Conservation (phyloP, 2,888 invertebrate genomes). For the Masnerella sp. region DNA sequence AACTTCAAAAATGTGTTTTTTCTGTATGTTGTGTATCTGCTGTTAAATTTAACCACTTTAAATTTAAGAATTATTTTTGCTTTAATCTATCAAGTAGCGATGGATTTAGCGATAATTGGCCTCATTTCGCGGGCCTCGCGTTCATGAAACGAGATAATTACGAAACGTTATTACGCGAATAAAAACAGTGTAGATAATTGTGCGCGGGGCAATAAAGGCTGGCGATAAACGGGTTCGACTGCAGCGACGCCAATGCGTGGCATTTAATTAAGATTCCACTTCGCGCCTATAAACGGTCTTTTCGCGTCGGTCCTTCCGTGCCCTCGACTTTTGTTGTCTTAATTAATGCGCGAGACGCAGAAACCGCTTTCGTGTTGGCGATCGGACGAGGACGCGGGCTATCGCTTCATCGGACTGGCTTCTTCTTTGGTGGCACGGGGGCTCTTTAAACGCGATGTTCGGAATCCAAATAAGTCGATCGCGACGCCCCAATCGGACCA, state of each 20-base stretch:
- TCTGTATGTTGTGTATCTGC: no score
- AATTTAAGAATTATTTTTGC: no score
- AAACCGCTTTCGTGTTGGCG: constrained; percentile 61
- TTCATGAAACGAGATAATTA: constrained; percentile 52
- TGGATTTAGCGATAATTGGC: constrained; percentile 36
- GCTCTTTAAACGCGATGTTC: constrained; percentile 53
- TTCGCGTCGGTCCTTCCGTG: constrained; percentile 11
- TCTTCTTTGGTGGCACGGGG: constrained; percentile 55
- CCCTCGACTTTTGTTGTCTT: constrained; percentile 73
- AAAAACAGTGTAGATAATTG: constrained; percentile 56
- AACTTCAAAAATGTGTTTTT: no score
- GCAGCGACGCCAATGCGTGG: constrained; percentile 56
- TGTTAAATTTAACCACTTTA: no score
- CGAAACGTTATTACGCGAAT: constrained; percentile 49
- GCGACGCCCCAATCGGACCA: constrained; percentile 21
- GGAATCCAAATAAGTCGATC: constrained; percentile 60
- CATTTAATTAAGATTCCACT: constrained; percentile 60
- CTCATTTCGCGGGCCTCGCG: constrained; percentile 38
- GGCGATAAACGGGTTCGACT: constrained; percentile 53
- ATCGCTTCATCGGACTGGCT: constrained; percentile 43
- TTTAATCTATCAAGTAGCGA: constrained; percentile 35
- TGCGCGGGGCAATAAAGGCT: constrained; percentile 46
- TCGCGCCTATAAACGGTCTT: constrained; percentile 56
- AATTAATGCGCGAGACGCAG: constrained; percentile 67
- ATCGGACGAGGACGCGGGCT: constrained; percentile 43